These are phyloP conservation scores for Conus canariensis DNA, from an alignment of 2,888 invertebrate species.

Conservation along the genomic window DNA sequence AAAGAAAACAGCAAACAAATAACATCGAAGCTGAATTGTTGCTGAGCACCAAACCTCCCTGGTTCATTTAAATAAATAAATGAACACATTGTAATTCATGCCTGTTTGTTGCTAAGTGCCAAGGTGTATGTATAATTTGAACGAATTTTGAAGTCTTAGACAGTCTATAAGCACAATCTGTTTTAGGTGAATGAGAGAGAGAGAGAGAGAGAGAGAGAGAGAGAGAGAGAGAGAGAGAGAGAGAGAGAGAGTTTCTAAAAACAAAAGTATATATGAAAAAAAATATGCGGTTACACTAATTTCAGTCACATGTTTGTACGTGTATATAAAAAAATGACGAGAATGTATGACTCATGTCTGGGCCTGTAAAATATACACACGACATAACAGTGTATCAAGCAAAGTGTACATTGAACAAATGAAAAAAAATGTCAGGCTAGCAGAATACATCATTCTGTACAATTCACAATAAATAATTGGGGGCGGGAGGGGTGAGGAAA, in stretches of 20 bases:
- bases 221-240: neutral
- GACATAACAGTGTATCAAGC: neutral
- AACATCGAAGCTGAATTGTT: neutral
- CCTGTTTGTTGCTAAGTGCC: neutral
- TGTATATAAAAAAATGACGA: neutral
- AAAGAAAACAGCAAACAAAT: neutral
- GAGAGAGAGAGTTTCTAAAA: neutral
- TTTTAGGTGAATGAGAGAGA: neutral
- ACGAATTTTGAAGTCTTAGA: neutral
- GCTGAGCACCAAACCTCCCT: neutral
- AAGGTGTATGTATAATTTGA: neutral
- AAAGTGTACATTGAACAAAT: constrained; percentile 15
- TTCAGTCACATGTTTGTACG: neutral
- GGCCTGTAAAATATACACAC: neutral
- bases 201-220: neutral
- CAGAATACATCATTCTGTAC: constrained; percentile 9
- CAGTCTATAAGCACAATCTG: neutral
- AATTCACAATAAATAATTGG: constrained; percentile 7
- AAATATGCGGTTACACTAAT: neutral
- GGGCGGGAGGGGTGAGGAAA: neutral
- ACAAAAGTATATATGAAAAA: neutral
- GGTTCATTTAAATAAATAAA: neutral
- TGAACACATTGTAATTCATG: neutral
- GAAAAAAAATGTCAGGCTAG: neutral
- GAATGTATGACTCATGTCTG: neutral